Conservation (phyloP, 2,888 invertebrate species). For the Candidula unifasciata region DNA sequence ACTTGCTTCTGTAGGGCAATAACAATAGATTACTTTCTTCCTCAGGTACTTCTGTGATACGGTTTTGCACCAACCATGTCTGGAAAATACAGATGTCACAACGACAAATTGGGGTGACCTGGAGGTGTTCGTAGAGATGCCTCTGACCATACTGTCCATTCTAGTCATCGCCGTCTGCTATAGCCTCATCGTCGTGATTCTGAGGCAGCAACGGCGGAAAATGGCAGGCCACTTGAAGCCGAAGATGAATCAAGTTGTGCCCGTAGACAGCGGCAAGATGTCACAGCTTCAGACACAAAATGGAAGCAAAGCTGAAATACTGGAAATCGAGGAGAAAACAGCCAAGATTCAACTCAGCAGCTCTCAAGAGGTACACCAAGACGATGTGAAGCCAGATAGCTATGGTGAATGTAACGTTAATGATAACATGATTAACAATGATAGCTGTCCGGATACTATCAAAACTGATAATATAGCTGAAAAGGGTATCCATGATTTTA, state of each 20-base stretch:
- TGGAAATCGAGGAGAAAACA: background rate
- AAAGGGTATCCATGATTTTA: too few relatives aligned
- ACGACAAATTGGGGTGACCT: constrained; percentile 42
- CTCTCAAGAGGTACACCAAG: background rate
- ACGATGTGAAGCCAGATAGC: background rate
- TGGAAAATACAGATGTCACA: background rate
- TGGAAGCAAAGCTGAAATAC: background rate
- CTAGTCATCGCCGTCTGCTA: constrained; percentile 49
- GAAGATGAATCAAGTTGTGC: constrained; percentile 32
- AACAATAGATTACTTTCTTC: background rate
- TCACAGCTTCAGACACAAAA: background rate
- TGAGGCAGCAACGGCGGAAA: constrained; percentile 39
- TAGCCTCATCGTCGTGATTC: constrained; percentile 46
- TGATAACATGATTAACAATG: background rate
- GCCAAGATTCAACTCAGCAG: background rate
- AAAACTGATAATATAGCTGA: background rate
- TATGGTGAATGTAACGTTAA: background rate
- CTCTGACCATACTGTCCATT: constrained; percentile 45
- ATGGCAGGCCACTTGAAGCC: constrained; percentile 36
- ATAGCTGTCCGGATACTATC: background rate
- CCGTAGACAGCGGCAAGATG: background rate
- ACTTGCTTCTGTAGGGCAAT: too few relatives aligned
- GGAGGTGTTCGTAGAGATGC: constrained; percentile 52
- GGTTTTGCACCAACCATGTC: constrained; percentile 39
- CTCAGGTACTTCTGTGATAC: constrained; percentile 47